phyloP scores from a whole-genome alignment of 2,888 invertebrate genomes.

The Melanophora roralis region DNA sequence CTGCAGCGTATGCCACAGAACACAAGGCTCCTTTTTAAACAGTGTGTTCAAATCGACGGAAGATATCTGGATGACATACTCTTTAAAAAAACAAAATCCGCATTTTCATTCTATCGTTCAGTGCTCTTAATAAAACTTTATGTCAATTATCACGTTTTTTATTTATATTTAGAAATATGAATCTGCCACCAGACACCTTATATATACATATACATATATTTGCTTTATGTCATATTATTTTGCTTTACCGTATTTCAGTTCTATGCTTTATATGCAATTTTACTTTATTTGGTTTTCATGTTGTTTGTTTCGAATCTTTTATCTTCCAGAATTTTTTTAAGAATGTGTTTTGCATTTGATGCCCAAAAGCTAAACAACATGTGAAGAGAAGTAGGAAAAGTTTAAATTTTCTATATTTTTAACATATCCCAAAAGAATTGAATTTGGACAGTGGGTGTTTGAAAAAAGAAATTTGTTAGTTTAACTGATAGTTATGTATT shows the following conservation, averaged over 20 bases:
- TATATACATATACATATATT: not conserved
- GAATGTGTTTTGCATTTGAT: constrained; percentile 32
- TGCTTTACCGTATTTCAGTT: not conserved
- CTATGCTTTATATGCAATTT: constrained; percentile 20
- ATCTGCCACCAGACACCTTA: too few species aligned
- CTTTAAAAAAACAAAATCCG: too few species aligned
- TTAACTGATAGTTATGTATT: too few species aligned
- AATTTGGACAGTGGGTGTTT: not conserved
- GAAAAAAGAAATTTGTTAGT: not conserved
- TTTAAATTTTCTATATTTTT: not conserved
- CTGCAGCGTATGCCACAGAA: too few species aligned
- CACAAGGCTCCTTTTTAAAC: too few species aligned
- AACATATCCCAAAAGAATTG: constrained; percentile 13
- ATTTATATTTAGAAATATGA: too few species aligned
- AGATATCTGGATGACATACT: too few species aligned
- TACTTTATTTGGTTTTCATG: not conserved
- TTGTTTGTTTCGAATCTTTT: not conserved
- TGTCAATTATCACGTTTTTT: too few species aligned
- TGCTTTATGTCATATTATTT: not conserved
- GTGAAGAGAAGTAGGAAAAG: constrained; percentile 3
- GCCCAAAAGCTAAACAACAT: constrained; percentile 41
- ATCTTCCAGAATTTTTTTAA: not conserved
- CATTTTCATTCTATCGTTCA: too few species aligned
- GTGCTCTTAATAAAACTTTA: too few species aligned
- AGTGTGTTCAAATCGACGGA: too few species aligned